These are phyloP conservation scores for Triplophysa bombifrons DNA, from an alignment of 2,797 vertebrate species.

Conservation along the genomic window DNA sequence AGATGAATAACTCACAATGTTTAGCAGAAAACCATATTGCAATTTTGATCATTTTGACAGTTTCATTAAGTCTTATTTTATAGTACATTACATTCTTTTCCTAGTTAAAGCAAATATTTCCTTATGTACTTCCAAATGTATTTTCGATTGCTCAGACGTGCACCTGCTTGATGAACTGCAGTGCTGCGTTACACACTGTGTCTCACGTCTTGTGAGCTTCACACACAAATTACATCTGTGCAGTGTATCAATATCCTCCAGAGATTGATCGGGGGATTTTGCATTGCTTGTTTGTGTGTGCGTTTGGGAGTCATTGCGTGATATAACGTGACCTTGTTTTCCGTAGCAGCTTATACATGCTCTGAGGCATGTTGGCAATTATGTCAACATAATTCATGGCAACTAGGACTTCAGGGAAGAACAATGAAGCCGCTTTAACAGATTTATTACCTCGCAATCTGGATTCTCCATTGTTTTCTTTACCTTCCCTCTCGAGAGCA, in stretches of 20 bases:
- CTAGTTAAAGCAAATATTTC: background rate
- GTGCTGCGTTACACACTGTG: background rate
- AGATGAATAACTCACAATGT: no score
- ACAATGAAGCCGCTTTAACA: conserved; percentile 56
- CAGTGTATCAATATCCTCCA: conserved; percentile 16
- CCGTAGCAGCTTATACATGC: conserved; percentile 57
- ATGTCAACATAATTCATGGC: conserved; percentile 68
- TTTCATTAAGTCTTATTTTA: background rate
- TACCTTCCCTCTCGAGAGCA: conserved; percentile 39
- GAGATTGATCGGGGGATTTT: conserved; percentile 36
- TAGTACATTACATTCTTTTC: background rate
- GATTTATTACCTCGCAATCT: conserved; percentile 68
- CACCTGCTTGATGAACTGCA: conserved; percentile 18
- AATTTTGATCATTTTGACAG: background rate
- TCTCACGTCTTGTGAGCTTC: background rate
- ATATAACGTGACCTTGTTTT: conserved; percentile 59
- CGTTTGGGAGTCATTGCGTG: conserved; percentile 46
- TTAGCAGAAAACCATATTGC: background rate
- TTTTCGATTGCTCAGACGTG: background rate
- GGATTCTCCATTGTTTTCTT: conserved; percentile 41
- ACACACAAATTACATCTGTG: conserved; percentile 31
- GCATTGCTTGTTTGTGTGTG: conserved; percentile 21
- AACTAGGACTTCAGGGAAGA: conserved; percentile 55
- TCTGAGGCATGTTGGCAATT: conserved; percentile 61
- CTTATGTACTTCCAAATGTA: background rate